Evolutionary conservation across 2,888 invertebrate genomes (phyloP), one percentile per base, ranked within the genome.

Genomic region (Eupeodes luniger): DNA sequence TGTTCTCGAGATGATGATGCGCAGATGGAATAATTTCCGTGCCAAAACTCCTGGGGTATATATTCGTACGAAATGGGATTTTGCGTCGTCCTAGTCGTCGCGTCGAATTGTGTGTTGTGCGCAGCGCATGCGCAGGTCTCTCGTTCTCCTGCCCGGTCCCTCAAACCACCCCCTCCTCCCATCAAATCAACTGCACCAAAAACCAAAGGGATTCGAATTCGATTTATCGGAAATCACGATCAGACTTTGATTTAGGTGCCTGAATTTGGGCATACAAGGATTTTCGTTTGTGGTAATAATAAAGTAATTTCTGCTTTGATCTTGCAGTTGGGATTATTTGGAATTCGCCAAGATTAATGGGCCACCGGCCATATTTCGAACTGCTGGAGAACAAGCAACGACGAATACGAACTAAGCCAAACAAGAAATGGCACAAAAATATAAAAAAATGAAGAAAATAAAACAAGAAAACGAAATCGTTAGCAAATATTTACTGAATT

Each of bases 241-340:
- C 88, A 57, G 88, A 85, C 88, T 85, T 88, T 88, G 88, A 88
- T 88, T 88, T 88, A 88, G 81, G 88, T 85, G 85, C 81, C 81
- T 88, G 85, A 88, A 88, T 81, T 88, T 88, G 81, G 85, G 85
- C 88, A 85, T 83, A 88, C 88, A 85, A 75, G 85, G 84, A 81
- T 88, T 78, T 57, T 75, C 79, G 75, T 83, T 83, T 66, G 66
- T 77, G 88, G 88, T 85, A 85, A 85, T 88, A 88, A 88, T 88
- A 85, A 88, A 88, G 88, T 88, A 88, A 88, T 88, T 88, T 85
- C 85, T 88, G 88, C 88, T 85, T 88, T 85, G 88, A 88, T 88
- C 85, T 85, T 69, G 77, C 84, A 75, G 85, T 85, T 81, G 75
- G 85, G 85, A 88, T 88, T 88, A 85, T 88, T 78, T 78, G 85